These are phyloP conservation scores for Tragulus kanchil DNA, from an alignment of 2,113 vertebrate species.

Conservation along the genomic window DNA sequence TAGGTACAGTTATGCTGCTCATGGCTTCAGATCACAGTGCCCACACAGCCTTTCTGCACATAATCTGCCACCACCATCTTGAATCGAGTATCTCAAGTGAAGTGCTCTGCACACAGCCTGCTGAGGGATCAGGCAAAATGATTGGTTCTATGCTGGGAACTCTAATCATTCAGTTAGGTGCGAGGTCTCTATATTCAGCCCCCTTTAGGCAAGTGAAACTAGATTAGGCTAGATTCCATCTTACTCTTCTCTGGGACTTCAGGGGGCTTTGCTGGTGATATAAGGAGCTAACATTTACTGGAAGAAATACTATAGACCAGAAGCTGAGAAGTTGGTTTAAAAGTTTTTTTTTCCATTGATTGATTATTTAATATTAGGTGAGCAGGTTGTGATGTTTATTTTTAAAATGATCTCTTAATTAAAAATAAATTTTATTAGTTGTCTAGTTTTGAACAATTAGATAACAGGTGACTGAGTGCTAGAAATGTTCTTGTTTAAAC, in stretches of 20 bases:
- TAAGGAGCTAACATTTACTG: neutral
- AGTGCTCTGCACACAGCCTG: neutral
- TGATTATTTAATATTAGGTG: neutral
- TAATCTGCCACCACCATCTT: neutral
- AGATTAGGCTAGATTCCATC: neutral
- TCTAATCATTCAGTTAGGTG: neutral
- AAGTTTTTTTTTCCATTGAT: neutral
- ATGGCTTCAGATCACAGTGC: neutral
- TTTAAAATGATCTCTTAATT: neutral
- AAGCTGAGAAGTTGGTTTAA: neutral
- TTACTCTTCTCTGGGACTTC: neutral
- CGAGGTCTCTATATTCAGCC: neutral
- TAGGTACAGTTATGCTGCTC: neutral
- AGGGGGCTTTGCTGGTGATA: neutral
- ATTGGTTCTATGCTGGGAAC: neutral
- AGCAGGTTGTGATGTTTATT: conserved; percentile 25
- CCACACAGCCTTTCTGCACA: neutral
- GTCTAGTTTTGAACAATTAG: neutral
- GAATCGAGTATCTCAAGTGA: neutral
- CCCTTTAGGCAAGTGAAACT: neutral
- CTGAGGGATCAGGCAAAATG: neutral
- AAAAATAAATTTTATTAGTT: conserved; percentile 23
- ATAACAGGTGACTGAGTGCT: neutral
- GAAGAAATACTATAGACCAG: conserved; percentile 30
- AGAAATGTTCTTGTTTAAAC: conserved; percentile 29